These are phyloP conservation scores for Bombus haemorrhoidalis DNA, from an alignment of 1,140 invertebrate species.

Conservation along the genomic window DNA sequence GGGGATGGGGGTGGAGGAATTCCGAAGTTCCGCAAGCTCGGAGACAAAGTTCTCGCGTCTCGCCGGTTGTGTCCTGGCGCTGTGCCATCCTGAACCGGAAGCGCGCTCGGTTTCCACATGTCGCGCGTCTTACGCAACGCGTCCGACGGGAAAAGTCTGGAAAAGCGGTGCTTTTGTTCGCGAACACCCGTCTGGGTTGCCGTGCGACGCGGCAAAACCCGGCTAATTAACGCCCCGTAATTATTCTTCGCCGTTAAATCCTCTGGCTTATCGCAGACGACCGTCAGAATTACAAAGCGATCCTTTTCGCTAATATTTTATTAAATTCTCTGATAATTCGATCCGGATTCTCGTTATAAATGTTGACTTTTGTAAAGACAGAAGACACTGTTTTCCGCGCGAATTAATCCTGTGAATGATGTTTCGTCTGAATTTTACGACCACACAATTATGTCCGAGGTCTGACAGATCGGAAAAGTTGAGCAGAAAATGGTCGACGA, in stretches of 20 bases:
- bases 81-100: constrained; percentile 56
- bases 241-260: constrained; percentile 42
- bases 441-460: rapidly evolving
- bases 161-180: constrained; percentile 36
- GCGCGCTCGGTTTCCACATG: constrained; percentile 45
- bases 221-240: constrained; percentile 55
- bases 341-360: background rate
- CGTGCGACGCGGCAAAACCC: constrained; percentile 51
- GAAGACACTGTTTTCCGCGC: no score
- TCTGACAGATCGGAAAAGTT: no score
- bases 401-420: no score
- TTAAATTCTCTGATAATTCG: background rate
- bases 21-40: background rate
- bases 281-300: background rate
- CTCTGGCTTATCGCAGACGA: constrained; percentile 5
- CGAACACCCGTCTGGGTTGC: constrained; percentile 10
- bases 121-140: constrained; percentile 52
- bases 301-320: background rate
- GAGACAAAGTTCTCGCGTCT: constrained; percentile 3
- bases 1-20: no score
- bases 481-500: no score
- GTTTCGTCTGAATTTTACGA: no score
- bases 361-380: no score
- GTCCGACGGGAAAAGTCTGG: constrained; percentile 42
- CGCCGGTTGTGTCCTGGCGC: constrained; percentile 23